Percentiles rank a stretch among this genome's conserved stretches.
Conservation (phyloP, 2,888 invertebrate species). For the Hydrotaea cyrtoneurina region DNA sequence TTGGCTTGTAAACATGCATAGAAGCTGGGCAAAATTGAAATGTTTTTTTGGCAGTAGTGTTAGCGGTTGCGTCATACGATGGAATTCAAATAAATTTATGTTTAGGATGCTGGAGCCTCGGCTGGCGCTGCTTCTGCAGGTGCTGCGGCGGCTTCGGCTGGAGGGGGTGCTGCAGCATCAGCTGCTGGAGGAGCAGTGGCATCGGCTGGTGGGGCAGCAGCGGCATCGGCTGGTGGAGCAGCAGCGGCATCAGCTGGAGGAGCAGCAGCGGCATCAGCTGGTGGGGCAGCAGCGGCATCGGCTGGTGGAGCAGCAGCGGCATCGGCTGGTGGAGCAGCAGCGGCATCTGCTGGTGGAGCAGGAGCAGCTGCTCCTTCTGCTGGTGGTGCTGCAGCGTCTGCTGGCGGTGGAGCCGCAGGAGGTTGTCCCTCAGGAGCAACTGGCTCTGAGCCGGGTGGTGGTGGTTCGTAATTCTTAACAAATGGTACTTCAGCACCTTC, state of each 20-base stretch:
- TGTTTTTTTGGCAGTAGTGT: constrained; percentile 47
- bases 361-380: constrained; percentile 76
- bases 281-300: constrained; percentile 69
- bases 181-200: constrained; percentile 69
- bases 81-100: background rate
- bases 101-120: constrained; percentile 74
- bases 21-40: constrained; percentile 48
- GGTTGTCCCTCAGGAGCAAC: constrained; percentile 75
- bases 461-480: constrained; percentile 80
- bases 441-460: constrained; percentile 79
- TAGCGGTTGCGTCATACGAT: constrained; percentile 34
- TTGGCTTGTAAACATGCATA: constrained; percentile 62
- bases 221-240: constrained; percentile 63
- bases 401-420: constrained; percentile 76
- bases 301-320: constrained; percentile 71
- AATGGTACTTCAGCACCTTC: constrained; percentile 81
- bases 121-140: constrained; percentile 67
- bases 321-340: constrained; percentile 75
- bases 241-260: constrained; percentile 71
- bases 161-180: constrained; percentile 69
- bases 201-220: constrained; percentile 66
- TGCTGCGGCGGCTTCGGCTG: constrained; percentile 69
- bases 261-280: constrained; percentile 68
- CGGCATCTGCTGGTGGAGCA: constrained; percentile 75
- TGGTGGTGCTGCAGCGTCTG: constrained; percentile 75